Conservation (phyloP, 2,888 invertebrate species). For the Drosophila fungiperda region DNA sequence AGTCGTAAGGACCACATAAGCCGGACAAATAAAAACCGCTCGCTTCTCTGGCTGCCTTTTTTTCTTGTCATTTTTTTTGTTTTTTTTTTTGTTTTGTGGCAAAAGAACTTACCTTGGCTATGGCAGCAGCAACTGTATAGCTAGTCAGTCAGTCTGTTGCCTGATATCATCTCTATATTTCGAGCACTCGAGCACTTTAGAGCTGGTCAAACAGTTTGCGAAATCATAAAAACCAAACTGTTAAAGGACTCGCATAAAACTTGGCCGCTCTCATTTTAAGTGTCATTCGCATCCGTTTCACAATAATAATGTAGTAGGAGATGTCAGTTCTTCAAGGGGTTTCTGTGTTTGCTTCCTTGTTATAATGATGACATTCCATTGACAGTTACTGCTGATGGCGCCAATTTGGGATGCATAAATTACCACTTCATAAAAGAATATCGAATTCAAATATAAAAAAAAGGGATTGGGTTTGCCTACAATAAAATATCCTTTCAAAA, state of each 20-base stretch:
- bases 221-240: slow-evolving; percentile 24
- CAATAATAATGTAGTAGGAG: slow-evolving; percentile 53
- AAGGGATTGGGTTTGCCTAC: too few relatives aligned
- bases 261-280: slow-evolving; percentile 16
- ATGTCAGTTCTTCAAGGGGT: slow-evolving; percentile 42
- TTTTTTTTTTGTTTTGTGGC: slow-evolving; percentile 4
- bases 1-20: slow-evolving; percentile 78
- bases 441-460: neutral
- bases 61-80: neutral
- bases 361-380: slow-evolving; percentile 28
- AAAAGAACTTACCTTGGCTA: slow-evolving; percentile 28
- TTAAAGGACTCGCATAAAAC: slow-evolving; percentile 24
- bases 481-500: neutral
- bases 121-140: slow-evolving; percentile 9
- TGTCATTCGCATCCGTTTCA: slow-evolving; percentile 25
- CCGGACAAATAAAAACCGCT: slow-evolving; percentile 71
- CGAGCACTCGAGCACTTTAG: slow-evolving; percentile 5
- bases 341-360: slow-evolving; percentile 9
- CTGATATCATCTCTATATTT: slow-evolving; percentile 36
- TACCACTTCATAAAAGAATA: slow-evolving; percentile 20
- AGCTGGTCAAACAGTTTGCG: slow-evolving; percentile 25
- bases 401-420: slow-evolving; percentile 30
- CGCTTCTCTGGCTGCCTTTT: slow-evolving; percentile 11
- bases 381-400: slow-evolving; percentile 21
- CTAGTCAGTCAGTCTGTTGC: slow-evolving; percentile 14